Evolutionary conservation across 2,888 invertebrate species (phyloP), one percentile per base, ranked within the genome.

Genomic region (Trichogramma dendrolimi): DNA sequence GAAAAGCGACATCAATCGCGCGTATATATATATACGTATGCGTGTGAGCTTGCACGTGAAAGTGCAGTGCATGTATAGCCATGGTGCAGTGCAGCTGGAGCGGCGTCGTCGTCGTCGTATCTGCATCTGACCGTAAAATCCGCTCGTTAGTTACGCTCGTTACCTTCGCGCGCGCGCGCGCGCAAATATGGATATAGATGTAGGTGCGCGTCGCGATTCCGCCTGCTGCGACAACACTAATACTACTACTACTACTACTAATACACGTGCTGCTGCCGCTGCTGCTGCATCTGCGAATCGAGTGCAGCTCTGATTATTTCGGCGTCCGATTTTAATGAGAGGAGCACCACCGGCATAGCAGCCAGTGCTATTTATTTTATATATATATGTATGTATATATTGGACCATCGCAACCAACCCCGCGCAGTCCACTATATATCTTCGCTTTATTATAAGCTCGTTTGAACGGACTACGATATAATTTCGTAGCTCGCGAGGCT

Each of bases 121-220:
- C 74, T 75, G 73, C 76, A 75, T 76, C 75, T 75, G 76, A 68
- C 74, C 75, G 72, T 76, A 75, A 77, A 77, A 77, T 76, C 76
- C 74, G 72, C 77, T 77, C 76, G 77, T 77, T 77, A 77, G 74
- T 74, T 63, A 72, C 73, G 75, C 76, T 76, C 75, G 75, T 77
- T 76, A 75, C 71, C 71, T 71, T 69, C 68, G 68, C 70, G 70
- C 72, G 69, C 72, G 69, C 68, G 66, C 65, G n/a, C 57, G 60
- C 65, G 62, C 62, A 58, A 46, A 8, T 46, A 46, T 46, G 46
- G n/a, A 46, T n/a, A 46, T 46, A 46, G n/a, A 38, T 10, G 54
- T 54, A 39, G 38, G 42, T n/a, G 14, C 43, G 55, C 47, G 40
- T 55, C 52, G 55, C 43, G 40, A 49, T 40, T 10, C 2, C 8